Evolutionary conservation across 53 echinoderm and acorn worm genomes (phyloP).

Genomic region (Hippasteria phrygiana): DNA sequence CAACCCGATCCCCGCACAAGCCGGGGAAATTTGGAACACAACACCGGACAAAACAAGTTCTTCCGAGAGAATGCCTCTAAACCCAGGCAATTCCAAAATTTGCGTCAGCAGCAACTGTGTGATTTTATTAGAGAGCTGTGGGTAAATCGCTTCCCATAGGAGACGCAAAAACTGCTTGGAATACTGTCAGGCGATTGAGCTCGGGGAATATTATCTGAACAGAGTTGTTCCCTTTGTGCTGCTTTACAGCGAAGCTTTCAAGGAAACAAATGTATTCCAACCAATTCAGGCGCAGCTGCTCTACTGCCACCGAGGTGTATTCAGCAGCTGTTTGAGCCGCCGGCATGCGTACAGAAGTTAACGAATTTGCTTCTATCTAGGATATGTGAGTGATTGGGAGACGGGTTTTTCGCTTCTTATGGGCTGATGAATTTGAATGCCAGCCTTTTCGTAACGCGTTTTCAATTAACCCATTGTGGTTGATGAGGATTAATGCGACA

Average conservation of each 20-base stretch:
- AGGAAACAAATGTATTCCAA: not conserved
- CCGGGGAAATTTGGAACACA: slow-evolving; percentile 30
- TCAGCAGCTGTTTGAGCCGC: slow-evolving; percentile 21
- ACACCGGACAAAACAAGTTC: slow-evolving; percentile 39
- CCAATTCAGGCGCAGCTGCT: not conserved
- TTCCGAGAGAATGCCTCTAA: slow-evolving; percentile 1
- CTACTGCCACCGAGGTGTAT: not conserved
- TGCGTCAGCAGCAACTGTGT: slow-evolving; percentile 22
- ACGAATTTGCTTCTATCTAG: not conserved
- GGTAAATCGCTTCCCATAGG: not conserved
- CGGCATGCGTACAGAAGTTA: not conserved
- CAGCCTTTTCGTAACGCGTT: not conserved
- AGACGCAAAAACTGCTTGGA: not conserved
- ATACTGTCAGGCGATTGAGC: not conserved
- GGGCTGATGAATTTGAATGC: not conserved
- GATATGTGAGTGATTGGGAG: not conserved
- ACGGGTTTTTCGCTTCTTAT: not conserved
- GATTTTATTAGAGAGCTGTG: slow-evolving; percentile 42
- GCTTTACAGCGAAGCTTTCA: not conserved
- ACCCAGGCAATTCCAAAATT: slow-evolving; percentile 30
- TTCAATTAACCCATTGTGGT: not conserved
- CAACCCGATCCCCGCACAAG: slow-evolving; percentile 5
- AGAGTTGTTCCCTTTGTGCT: not conserved
- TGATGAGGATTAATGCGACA: not conserved
- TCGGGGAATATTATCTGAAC: not conserved